Percentiles rank a stretch among this genome's conserved stretches.
phyloP scores from a whole-genome alignment of 2,888 invertebrate species.

The Linnaemya tessellans region DNA sequence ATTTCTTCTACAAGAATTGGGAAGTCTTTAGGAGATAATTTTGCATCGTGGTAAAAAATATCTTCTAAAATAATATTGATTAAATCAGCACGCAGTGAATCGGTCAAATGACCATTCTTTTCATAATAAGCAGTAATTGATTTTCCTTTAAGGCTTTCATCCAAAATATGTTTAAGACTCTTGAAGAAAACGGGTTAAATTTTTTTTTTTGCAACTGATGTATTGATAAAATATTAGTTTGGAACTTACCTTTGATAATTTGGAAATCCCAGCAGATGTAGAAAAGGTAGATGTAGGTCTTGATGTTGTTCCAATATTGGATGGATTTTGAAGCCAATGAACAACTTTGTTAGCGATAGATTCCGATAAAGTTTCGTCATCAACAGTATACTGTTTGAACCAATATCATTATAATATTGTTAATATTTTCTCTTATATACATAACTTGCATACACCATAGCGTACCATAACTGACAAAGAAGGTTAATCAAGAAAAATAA shows the following conservation, averaged over 20 bases:
- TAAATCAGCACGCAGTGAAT: conserved; percentile 28
- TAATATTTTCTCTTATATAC: no score
- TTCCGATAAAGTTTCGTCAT: conserved; percentile 36
- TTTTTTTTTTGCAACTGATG: no score
- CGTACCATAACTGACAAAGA: no score
- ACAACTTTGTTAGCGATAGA: conserved; percentile 43
- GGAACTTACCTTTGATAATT: conserved; percentile 44
- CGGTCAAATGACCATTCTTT: conserved; percentile 12
- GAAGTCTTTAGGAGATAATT: conserved; percentile 34
- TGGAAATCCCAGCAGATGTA: conserved; percentile 17
- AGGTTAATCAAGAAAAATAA: no score
- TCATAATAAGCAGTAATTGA: conserved; percentile 24
- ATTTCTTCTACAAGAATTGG: conserved; percentile 42
- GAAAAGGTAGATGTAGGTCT: conserved; percentile 36
- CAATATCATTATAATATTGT: no score
- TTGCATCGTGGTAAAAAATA: conserved; percentile 30
- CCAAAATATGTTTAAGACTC: conserved; percentile 26
- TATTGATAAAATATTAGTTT: neutral
- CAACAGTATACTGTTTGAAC: conserved; percentile 22
- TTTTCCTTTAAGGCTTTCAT: conserved; percentile 34
- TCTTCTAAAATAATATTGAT: conserved; percentile 51
- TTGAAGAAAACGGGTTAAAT: neutral
- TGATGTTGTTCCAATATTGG: conserved; percentile 16
- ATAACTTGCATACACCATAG: no score
- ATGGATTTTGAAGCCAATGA: conserved; percentile 38